phyloP scores from a whole-genome alignment of 2,888 invertebrate species.

The Epinotia demarniana region DNA sequence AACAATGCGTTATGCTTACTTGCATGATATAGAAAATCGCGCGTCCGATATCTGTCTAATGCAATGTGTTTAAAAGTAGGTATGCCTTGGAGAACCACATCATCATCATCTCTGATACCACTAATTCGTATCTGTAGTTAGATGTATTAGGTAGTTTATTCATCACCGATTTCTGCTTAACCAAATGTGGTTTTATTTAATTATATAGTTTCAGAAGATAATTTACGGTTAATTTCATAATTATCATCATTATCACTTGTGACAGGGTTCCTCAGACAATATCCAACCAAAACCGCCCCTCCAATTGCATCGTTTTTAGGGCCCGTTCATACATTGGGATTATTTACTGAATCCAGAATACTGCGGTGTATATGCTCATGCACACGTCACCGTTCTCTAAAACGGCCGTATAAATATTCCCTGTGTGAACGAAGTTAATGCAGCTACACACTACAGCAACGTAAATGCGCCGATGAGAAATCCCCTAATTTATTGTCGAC shows the following conservation, averaged over 20 bases:
- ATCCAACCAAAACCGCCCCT: background rate
- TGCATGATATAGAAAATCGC: background rate
- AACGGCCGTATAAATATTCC: background rate
- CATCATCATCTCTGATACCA: background rate
- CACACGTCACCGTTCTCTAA: background rate
- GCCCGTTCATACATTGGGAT: background rate
- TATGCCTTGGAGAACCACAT: constrained; percentile 2
- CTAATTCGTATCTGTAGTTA: background rate
- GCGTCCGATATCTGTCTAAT: background rate
- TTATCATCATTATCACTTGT: background rate
- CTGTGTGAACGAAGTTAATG: constrained; percentile 12
- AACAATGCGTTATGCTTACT: constrained; percentile 5
- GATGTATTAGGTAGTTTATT: background rate
- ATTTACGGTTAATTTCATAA: no score
- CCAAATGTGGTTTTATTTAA: background rate
- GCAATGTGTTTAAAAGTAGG: background rate
- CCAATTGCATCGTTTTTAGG: background rate
- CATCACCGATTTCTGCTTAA: background rate
- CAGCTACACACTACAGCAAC: constrained; percentile 50
- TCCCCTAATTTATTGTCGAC: constrained; percentile 72
- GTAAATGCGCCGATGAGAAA: constrained; percentile 49
- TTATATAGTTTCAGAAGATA: no score
- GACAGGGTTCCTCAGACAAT: background rate
- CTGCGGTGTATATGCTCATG: background rate
- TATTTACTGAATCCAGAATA: background rate